A percentile compares a stretch with the other conserved stretches of the same genome.
These are phyloP conservation scores for Argopecten irradians DNA, from an alignment of 1,140 invertebrate genomes.

Conservation along the genomic window DNA sequence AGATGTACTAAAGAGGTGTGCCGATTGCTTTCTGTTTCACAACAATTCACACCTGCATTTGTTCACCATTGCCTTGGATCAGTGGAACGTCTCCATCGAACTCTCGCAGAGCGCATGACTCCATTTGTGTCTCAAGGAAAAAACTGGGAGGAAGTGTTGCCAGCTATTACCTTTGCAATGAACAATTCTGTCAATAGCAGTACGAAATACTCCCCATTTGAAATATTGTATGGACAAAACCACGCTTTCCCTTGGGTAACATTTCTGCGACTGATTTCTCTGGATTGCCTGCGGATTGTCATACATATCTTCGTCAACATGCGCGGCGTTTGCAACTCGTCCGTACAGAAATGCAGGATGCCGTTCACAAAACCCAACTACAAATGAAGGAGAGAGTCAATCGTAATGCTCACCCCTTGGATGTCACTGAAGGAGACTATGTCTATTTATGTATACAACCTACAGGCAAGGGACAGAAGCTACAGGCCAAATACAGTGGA, in stretches of 20 bases:
- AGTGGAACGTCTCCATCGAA: constrained; percentile 19
- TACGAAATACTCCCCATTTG: constrained; percentile 43
- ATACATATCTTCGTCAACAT: not conserved
- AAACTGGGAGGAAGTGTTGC: constrained; percentile 25
- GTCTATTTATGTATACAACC: constrained; percentile 33
- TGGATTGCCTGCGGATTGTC: constrained; percentile 27
- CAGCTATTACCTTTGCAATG: constrained; percentile 30
- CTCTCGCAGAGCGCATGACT: constrained; percentile 24
- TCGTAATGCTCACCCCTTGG: not conserved
- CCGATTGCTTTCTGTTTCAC: too few relatives aligned
- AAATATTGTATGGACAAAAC: constrained; percentile 37
- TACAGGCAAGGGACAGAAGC: constrained; percentile 31
- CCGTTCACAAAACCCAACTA: not conserved
- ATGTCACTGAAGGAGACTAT: not conserved
- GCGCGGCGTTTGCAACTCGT: not conserved
- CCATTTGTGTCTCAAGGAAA: not conserved
- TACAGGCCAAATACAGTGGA: constrained; percentile 30
- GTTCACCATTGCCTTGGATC: constrained; percentile 38
- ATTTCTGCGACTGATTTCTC: too few relatives aligned
- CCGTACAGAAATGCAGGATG: constrained; percentile 23
- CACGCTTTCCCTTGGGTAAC: constrained; percentile 33
- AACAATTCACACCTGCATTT: constrained; percentile 38
- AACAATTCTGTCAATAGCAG: constrained; percentile 25
- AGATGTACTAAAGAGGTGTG: too few relatives aligned
- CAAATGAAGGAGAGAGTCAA: not conserved